Evolutionary conservation across 2,888 invertebrate genomes (phyloP), one percentile per base, ranked within the genome.

Genomic region (Biston stratarius): DNA sequence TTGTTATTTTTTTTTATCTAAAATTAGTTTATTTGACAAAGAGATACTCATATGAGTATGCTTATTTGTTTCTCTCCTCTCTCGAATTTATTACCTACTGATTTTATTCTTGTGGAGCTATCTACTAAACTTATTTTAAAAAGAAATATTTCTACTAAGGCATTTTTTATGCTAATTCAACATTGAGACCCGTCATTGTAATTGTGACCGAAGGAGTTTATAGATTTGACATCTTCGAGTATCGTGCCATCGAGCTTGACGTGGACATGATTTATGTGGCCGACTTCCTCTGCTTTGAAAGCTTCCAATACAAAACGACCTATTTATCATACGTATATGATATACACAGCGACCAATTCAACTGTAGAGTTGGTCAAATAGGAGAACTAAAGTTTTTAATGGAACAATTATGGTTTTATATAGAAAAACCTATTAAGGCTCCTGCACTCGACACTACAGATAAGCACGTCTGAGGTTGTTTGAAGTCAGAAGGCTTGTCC

Each of bases 401-500:
- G 34, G 48, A 0, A 48, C 0, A 11, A 24, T 34, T n/a, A 9
- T 6, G 5, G 14, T 38, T 38, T n/a, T 53, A 11, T 12, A 14
- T 5, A 15, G 38, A 38, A 53, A 14, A 5, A 6, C 12, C n/a
- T 14, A 38, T 15, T 6, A 15, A 15, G 38, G 52, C 15, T 33
- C 38, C 52, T 5, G 6, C 11, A 38, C 12, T 53, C 0, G 6
- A 38, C 5, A 9, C 11, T 38, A 6, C 10, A 38, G 52, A 14
- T 52, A 52, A 38, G n/a, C 15, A 59, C 49, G 72, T 76, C 80
- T 66, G 78, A 81, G 79, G 82, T 83, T 81, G 75, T 75, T 78
- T 74, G 67, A 74, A 76, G 77, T 64, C 76, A 71, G 72, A 66
- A 69, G 67, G 65, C 75, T 67, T 74, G 81, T 78, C 79, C 76